phyloP scores from a whole-genome alignment of 2,113 vertebrate species.

The Antennarius striatus region DNA sequence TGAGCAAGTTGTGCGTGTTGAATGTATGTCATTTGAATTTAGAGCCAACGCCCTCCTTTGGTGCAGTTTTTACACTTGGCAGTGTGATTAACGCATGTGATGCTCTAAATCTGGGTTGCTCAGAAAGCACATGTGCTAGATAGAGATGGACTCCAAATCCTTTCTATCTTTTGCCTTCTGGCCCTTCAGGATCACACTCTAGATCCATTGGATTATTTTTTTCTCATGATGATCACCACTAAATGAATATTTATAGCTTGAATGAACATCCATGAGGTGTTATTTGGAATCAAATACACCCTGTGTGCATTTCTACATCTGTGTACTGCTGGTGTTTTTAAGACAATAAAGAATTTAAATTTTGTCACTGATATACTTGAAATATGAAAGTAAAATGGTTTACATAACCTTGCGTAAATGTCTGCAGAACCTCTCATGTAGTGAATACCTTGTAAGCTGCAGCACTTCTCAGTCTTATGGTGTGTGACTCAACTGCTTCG shows the following conservation, averaged over 20 bases:
- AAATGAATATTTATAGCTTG: constrained; percentile 32
- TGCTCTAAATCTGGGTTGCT: constrained; percentile 62
- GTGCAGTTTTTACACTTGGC: constrained; percentile 61
- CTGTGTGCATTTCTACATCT: constrained; percentile 1
- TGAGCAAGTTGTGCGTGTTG: constrained; percentile 28
- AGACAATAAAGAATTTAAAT: too few relatives aligned
- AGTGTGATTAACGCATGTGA: constrained; percentile 56
- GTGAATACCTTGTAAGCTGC: constrained; percentile 28
- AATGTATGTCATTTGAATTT: constrained; percentile 61
- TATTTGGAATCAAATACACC: constrained; percentile 6
- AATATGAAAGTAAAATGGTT: constrained; percentile 27
- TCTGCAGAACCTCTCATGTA: constrained; percentile 34
- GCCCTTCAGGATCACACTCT: constrained; percentile 4
- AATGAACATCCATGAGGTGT: constrained; percentile 13
- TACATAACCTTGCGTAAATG: constrained; percentile 30
- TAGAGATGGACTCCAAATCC: constrained; percentile 27
- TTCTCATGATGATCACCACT: constrained; percentile 31
- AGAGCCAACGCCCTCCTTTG: constrained; percentile 42
- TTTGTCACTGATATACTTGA: background rate
- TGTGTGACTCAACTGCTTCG: constrained; percentile 69
- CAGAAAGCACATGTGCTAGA: constrained; percentile 40
- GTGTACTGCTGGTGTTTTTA: too few relatives aligned
- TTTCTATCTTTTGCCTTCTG: constrained; percentile 33
- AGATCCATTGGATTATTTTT: constrained; percentile 20
- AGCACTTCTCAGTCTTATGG: constrained; percentile 52